Conservation (phyloP, 2,888 invertebrate genomes). For the Tenthredo livida region DNA sequence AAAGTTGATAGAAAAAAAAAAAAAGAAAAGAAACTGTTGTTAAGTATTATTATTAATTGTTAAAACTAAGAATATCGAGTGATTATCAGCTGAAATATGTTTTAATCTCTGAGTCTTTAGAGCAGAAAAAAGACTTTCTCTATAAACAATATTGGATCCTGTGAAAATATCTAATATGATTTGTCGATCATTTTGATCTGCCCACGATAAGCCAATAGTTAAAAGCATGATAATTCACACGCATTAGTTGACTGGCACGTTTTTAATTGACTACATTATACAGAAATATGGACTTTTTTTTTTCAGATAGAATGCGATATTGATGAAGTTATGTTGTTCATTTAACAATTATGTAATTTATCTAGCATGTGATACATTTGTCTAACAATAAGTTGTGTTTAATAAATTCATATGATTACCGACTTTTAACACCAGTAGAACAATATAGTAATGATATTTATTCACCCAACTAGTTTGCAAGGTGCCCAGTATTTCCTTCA, state of each 20-base stretch:
- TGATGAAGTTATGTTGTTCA: slow-evolving; percentile 32
- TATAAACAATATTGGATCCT: not conserved
- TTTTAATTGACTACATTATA: not conserved
- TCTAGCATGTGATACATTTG: slow-evolving; percentile 45
- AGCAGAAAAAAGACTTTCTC: slow-evolving; percentile 2
- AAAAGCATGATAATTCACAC: slow-evolving; percentile 31
- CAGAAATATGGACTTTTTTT: not conserved
- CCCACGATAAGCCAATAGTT: not conserved
- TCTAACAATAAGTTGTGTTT: slow-evolving; percentile 12
- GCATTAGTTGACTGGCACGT: slow-evolving; percentile 33
- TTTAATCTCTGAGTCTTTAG: slow-evolving; percentile 1
- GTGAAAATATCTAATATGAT: not conserved
- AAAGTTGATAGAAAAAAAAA: slow-evolving; percentile 10
- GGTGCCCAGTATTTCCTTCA: not conserved
- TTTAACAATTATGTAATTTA: slow-evolving; percentile 43
- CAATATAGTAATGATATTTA: not conserved
- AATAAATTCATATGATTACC: slow-evolving; percentile 45
- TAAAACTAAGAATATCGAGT: slow-evolving; percentile 40
- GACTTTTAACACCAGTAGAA: slow-evolving; percentile 19
- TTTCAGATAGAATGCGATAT: slow-evolving; percentile 31
- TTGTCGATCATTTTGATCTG: not conserved
- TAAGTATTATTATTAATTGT: slow-evolving; percentile 51
- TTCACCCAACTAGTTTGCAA: not conserved
- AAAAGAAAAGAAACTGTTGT: slow-evolving; percentile 17
- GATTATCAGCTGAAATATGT: slow-evolving; percentile 29